Evolutionary conservation across 2,113 vertebrate species (phyloP).

Genomic region (Hymenochirus boettgeri): DNA sequence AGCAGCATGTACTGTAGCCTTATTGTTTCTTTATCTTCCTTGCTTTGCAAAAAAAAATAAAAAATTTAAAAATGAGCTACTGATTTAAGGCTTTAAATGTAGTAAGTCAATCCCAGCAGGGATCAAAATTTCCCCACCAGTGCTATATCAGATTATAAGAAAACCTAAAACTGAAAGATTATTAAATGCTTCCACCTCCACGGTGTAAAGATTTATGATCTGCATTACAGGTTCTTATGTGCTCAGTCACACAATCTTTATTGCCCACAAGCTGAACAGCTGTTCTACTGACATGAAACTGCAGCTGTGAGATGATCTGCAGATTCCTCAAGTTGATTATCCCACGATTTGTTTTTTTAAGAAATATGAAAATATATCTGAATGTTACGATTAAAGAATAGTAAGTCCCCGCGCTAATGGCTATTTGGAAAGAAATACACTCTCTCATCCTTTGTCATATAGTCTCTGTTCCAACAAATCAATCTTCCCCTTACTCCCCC

Average conservation of each 20-base stretch:
- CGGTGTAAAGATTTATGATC: slow-evolving; percentile 5
- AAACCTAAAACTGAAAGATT: slow-evolving; percentile 4
- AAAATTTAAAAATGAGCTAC: background rate
- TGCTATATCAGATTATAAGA: background rate
- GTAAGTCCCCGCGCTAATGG: no score
- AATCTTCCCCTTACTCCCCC: no score
- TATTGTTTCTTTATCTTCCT: no score
- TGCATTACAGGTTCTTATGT: slow-evolving; percentile 8
- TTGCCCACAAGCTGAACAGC: slow-evolving; percentile 19
- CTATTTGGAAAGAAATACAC: no score
- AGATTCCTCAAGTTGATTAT: background rate
- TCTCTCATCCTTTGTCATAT: no score
- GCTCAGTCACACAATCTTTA: slow-evolving; percentile 4
- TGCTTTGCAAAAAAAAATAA: no score
- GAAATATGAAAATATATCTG: no score
- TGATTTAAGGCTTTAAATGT: background rate
- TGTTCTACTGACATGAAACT: slow-evolving; percentile 27
- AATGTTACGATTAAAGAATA: no score
- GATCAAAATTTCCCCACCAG: background rate
- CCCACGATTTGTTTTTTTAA: background rate
- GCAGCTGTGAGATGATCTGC: no score
- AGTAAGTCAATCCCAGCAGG: background rate
- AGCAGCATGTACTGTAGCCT: no score
- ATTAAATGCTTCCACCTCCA: slow-evolving; percentile 21
- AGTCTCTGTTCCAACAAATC: no score